Evolutionary conservation across 1,140 invertebrate genomes (phyloP).

Genomic region (Temnothorax curvispinosus): DNA sequence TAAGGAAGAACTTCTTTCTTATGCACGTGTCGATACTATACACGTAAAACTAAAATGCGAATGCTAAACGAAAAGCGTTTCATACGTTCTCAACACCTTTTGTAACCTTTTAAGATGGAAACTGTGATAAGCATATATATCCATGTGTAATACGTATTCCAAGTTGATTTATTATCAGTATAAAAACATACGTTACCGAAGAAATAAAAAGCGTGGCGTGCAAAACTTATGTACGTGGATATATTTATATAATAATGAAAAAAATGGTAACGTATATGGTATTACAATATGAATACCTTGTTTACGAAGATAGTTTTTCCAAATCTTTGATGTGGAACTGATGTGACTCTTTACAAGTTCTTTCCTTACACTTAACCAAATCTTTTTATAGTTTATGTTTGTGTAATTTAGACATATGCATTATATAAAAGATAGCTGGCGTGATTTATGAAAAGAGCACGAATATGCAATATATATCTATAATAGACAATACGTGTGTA

Average conservation of each 20-base stretch:
- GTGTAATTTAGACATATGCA: slow-evolving; percentile 4
- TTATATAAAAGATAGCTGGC: neutral
- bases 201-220: slow-evolving; percentile 3
- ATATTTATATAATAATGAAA: slow-evolving; percentile 10
- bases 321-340: too few relatives aligned
- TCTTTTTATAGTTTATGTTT: slow-evolving; percentile 21
- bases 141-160: neutral
- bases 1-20: neutral
- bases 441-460: slow-evolving; percentile 8
- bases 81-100: slow-evolving; percentile 30
- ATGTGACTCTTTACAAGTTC: slow-evolving; percentile 1
- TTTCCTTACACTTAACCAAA: slow-evolving; percentile 8
- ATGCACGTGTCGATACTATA: neutral
- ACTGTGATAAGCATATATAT: slow-evolving; percentile 9
- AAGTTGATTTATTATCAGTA: slow-evolving; percentile 1
- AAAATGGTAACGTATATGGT: neutral
- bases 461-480: slow-evolving; percentile 27
- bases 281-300: too few relatives aligned
- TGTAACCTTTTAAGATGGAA: slow-evolving; percentile 15
- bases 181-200: neutral
- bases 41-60: neutral
- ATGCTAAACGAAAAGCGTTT: neutral
- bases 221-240: slow-evolving; percentile 32
- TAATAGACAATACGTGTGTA: slow-evolving; percentile 32
- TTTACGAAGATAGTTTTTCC: too few relatives aligned